Conservation (phyloP, 2,888 invertebrate genomes). For the Chorisops tibialis region DNA sequence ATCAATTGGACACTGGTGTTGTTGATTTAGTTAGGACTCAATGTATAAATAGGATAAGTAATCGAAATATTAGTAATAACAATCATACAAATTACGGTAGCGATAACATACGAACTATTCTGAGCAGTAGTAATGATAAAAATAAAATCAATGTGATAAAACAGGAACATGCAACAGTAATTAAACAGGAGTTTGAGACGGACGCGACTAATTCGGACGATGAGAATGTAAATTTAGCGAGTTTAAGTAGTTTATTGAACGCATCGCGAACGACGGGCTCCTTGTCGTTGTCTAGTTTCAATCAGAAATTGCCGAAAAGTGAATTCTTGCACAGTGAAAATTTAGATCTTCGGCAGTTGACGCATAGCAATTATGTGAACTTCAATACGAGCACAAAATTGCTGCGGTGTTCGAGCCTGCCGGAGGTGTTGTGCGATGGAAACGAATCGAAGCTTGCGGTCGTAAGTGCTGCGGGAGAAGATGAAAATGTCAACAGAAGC, state of each 20-base stretch:
- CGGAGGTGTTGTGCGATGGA: not conserved
- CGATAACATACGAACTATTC: constrained; percentile 3
- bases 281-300: not conserved
- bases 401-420: not conserved
- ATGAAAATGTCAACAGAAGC: not conserved
- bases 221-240: constrained; percentile 50
- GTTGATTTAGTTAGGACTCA: constrained; percentile 33
- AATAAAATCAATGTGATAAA: constrained; percentile 47
- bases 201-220: constrained; percentile 47
- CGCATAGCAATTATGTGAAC: constrained; percentile 14
- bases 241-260: constrained; percentile 47
- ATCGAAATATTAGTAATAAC: constrained; percentile 40
- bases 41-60: constrained; percentile 31
- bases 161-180: constrained; percentile 43
- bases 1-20: constrained; percentile 26
- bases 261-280: constrained; percentile 25
- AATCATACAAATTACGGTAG: constrained; percentile 36
- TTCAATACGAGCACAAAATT: constrained; percentile 14
- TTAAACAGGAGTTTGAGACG: constrained; percentile 41
- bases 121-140: constrained; percentile 16
- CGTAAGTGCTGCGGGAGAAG: too few relatives aligned
- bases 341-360: not conserved
- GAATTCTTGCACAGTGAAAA: not conserved
- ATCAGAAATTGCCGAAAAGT: not conserved
- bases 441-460: not conserved